A percentile compares a stretch with the other conserved stretches of the same genome.
These are phyloP conservation scores for Cyrtorhinus lividipennis DNA, from an alignment of 1,140 invertebrate species.

Conservation along the genomic window DNA sequence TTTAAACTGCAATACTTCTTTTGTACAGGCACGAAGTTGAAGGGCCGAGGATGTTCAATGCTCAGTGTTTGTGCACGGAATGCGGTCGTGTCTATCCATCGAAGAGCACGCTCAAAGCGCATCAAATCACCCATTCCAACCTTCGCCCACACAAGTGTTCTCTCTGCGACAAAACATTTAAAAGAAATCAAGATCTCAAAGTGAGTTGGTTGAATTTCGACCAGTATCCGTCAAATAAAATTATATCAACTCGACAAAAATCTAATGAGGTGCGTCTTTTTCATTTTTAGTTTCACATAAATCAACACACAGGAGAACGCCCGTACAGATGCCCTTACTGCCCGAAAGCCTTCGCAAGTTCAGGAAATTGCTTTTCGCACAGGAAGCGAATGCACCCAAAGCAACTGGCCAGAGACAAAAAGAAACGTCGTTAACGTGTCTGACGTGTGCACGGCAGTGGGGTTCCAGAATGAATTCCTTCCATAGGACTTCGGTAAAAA, in stretches of 20 bases:
- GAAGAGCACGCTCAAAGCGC: slow-evolving; percentile 49
- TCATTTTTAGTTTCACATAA: slow-evolving; percentile 46
- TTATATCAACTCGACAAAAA: too few relatives aligned
- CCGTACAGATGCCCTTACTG: slow-evolving; percentile 71
- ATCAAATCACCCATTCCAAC: slow-evolving; percentile 55
- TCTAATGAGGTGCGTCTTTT: too few relatives aligned
- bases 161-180: slow-evolving; percentile 57
- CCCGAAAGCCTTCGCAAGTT: slow-evolving; percentile 60
- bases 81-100: slow-evolving; percentile 54
- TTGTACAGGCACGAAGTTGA: background rate
- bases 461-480: too few relatives aligned
- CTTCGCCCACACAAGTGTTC: slow-evolving; percentile 51
- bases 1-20: too few relatives aligned
- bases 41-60: background rate
- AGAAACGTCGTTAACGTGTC: too few relatives aligned
- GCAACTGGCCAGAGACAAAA: slow-evolving; percentile 33
- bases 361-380: slow-evolving; percentile 62
- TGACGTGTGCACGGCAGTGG: too few relatives aligned
- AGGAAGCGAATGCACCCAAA: slow-evolving; percentile 54
- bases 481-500: too few relatives aligned
- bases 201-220: slow-evolving; percentile 28
- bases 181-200: slow-evolving; percentile 58
- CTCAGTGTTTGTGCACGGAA: slow-evolving; percentile 42
- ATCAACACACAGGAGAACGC: slow-evolving; percentile 63
- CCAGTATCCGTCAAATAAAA: background rate